A percentile compares a stretch with the other conserved stretches of the same genome.
Evolutionary conservation across 1,140 invertebrate species (phyloP).

Genomic region (Calephelis virginiensis): DNA sequence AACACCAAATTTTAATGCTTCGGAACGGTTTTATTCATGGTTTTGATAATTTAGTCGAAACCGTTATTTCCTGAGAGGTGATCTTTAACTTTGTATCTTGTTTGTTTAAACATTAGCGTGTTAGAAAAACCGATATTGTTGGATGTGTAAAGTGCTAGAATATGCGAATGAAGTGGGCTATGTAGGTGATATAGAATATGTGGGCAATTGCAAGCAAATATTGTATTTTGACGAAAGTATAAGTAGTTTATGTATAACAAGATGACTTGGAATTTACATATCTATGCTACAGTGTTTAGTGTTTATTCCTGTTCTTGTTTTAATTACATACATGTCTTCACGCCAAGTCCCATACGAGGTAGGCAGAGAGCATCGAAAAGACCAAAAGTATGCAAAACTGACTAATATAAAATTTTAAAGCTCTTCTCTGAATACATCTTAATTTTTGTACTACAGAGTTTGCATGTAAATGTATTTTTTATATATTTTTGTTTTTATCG

Average conservation of each 20-base stretch:
- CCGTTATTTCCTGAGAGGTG: constrained; percentile 58
- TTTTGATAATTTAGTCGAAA: constrained; percentile 57
- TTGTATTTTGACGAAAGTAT: not conserved
- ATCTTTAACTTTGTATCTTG: constrained; percentile 29
- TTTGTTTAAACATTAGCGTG: constrained; percentile 4
- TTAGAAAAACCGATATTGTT: constrained; percentile 2
- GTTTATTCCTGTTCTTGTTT: too few relatives aligned
- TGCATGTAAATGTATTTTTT: too few relatives aligned
- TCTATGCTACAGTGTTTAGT: too few relatives aligned
- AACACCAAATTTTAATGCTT: constrained; percentile 44
- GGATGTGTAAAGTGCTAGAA: not conserved
- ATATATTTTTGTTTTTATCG: too few relatives aligned
- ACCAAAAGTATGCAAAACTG: too few relatives aligned
- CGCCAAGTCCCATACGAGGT: too few relatives aligned
- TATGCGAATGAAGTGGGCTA: not conserved
- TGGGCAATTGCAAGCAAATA: not conserved
- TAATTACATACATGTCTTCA: too few relatives aligned
- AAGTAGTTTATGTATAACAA: not conserved
- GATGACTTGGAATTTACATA: too few relatives aligned
- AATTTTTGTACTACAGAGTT: too few relatives aligned
- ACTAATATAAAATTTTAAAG: too few relatives aligned
- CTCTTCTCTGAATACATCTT: too few relatives aligned
- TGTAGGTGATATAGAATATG: constrained; percentile 5
- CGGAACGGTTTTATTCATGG: constrained; percentile 45
- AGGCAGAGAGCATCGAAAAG: too few relatives aligned